Evolutionary conservation across 2,113 vertebrate genomes (phyloP).

Genomic region (Lates calcarifer): DNA sequence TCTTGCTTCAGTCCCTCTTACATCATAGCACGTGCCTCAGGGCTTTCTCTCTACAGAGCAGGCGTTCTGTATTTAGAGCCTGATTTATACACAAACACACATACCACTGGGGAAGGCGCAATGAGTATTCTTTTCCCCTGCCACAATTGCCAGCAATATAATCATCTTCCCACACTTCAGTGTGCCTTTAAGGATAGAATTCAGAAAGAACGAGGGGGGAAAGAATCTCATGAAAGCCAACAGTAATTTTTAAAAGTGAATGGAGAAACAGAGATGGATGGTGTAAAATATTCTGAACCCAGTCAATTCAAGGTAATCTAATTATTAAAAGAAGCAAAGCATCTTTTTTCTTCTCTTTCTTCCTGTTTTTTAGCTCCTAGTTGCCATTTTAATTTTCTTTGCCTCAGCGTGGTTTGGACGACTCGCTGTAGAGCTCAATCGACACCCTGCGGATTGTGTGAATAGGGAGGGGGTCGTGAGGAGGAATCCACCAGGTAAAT

Average conservation of each 20-base stretch:
- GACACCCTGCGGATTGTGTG: conserved; percentile 23
- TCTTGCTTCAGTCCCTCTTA: conserved; percentile 66
- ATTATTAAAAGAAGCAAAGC: background rate
- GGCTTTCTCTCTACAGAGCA: conserved; percentile 62
- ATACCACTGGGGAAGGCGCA: conserved; percentile 42
- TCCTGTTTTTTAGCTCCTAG: background rate
- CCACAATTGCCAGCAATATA: conserved; percentile 59
- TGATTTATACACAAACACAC: conserved; percentile 63
- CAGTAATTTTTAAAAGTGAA: conserved; percentile 36
- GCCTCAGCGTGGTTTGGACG: conserved; percentile 8
- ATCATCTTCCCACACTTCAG: conserved; percentile 68
- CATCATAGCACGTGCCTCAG: conserved; percentile 65
- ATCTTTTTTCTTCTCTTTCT: background rate
- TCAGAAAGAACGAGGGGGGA: background rate
- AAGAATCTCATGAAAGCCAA: conserved; percentile 22
- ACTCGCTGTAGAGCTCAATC: conserved; percentile 20
- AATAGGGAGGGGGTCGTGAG: background rate
- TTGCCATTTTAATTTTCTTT: conserved; percentile 45
- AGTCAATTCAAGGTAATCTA: conserved; percentile 31
- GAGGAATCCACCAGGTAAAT: conserved; percentile 31
- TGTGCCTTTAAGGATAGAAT: conserved; percentile 58
- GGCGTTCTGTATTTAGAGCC: conserved; percentile 63
- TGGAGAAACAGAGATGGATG: conserved; percentile 4
- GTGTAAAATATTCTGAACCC: conserved; percentile 29
- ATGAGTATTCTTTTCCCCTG: conserved; percentile 34